Percentiles rank a stretch among this genome's conserved stretches.
Evolutionary conservation across 2,888 invertebrate genomes (phyloP).

Genomic region (Buathra laborator): DNA sequence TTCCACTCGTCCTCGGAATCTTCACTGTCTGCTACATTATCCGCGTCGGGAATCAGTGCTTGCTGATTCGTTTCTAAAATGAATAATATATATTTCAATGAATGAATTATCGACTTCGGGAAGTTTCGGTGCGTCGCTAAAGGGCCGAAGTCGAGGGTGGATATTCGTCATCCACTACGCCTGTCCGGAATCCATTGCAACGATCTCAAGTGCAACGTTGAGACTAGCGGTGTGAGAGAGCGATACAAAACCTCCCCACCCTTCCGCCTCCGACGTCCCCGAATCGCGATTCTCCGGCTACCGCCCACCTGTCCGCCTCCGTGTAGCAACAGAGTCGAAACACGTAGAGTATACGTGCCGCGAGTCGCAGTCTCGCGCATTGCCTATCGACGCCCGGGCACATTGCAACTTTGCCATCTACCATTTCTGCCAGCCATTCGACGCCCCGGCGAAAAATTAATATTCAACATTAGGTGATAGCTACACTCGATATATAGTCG

Average conservation of each 20-base stretch:
- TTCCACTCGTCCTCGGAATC: slow-evolving; percentile 96
- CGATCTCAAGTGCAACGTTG: slow-evolving; percentile 61
- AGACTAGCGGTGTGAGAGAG: slow-evolving; percentile 34
- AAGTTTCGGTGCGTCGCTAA: background rate
- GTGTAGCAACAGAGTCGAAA: slow-evolving; percentile 77
- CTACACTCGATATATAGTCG: background rate
- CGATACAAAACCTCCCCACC: slow-evolving; percentile 49
- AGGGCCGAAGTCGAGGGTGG: background rate
- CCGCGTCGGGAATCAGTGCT: slow-evolving; percentile 85
- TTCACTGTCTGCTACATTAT: slow-evolving; percentile 92
- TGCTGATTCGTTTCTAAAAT: slow-evolving; percentile 80
- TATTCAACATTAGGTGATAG: slow-evolving; percentile 46
- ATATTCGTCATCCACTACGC: slow-evolving; percentile 23
- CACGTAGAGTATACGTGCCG: slow-evolving; percentile 59
- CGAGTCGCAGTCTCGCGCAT: slow-evolving; percentile 60
- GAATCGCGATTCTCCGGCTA: slow-evolving; percentile 75
- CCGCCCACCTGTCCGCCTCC: slow-evolving; percentile 81
- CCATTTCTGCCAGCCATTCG: slow-evolving; percentile 5
- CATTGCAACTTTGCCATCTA: slow-evolving; percentile 8
- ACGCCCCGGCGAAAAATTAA: slow-evolving; percentile 43
- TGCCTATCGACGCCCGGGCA: slow-evolving; percentile 30
- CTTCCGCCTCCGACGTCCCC: slow-evolving; percentile 71
- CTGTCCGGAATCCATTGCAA: slow-evolving; percentile 51
- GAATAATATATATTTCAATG: background rate
- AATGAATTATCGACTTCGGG: background rate